These are phyloP conservation scores for Antheraea assamensis DNA, from an alignment of 2,888 invertebrate genomes.

Conservation along the genomic window DNA sequence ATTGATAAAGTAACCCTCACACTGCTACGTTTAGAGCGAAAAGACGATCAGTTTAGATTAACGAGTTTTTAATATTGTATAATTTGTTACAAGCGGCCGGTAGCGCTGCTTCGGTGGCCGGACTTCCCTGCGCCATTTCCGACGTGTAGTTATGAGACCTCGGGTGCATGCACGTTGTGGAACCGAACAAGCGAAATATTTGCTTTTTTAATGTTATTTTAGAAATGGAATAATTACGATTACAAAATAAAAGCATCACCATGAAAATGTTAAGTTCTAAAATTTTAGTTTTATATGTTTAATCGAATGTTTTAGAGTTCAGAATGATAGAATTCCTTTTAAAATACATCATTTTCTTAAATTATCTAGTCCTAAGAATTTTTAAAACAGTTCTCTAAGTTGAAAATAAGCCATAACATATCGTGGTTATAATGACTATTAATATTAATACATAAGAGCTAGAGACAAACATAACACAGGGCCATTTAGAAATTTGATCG, in stretches of 20 bases:
- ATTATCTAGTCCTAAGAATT: no score
- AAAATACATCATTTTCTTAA: no score
- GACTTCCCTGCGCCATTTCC: constrained; percentile 58
- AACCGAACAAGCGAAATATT: not conserved
- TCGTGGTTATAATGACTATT: not conserved
- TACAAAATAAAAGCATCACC: not conserved
- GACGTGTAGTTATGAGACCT: constrained; percentile 46
- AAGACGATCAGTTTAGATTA: constrained; percentile 56
- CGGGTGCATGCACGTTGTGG: not conserved
- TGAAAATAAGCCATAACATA: not conserved
- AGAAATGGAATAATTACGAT: not conserved
- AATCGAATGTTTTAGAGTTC: no score
- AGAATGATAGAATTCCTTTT: no score
- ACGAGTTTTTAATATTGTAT: constrained; percentile 72
- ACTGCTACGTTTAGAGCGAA: not conserved
- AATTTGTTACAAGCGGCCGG: constrained; percentile 60
- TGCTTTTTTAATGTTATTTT: not conserved
- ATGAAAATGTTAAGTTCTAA: not conserved
- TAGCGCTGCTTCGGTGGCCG: constrained; percentile 41
- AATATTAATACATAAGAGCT: not conserved
- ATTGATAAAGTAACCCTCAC: not conserved
- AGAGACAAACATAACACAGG: not conserved
- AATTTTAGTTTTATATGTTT: not conserved
- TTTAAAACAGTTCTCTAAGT: not conserved
- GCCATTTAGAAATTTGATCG: not conserved